Percentiles rank a stretch among this genome's conserved stretches.
These are phyloP conservation scores for Neopelma chrysocephalum DNA, from an alignment of 2,797 vertebrate genomes.

Conservation along the genomic window DNA sequence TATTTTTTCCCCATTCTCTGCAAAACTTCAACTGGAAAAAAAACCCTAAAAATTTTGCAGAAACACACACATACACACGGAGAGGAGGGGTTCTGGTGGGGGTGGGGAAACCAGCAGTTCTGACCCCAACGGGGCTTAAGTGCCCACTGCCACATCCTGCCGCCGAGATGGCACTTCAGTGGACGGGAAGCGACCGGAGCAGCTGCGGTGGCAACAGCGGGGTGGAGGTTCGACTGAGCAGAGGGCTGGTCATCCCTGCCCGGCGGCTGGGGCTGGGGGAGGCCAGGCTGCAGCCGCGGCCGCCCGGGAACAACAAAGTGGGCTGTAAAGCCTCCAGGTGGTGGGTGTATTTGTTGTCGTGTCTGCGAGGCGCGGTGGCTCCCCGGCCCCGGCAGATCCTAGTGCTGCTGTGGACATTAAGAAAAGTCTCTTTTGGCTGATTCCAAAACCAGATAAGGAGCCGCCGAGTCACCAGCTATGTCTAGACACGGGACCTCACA, in stretches of 20 bases:
- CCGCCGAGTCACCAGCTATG: conserved; percentile 82
- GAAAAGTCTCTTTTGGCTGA: conserved; percentile 78
- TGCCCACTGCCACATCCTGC: background rate
- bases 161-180: background rate
- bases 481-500: conserved; percentile 86
- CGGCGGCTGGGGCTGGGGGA: background rate
- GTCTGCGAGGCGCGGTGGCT: conserved; percentile 73
- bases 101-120: background rate
- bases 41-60: background rate
- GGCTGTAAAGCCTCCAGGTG: conserved; percentile 75
- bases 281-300: background rate
- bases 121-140: background rate
- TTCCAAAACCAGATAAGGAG: conserved; percentile 83
- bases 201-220: accelerated
- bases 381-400: conserved; percentile 64
- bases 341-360: conserved; percentile 73
- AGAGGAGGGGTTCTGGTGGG: background rate
- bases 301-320: conserved; percentile 66
- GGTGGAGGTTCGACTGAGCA: background rate
- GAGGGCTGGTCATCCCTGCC: background rate
- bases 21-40: background rate
- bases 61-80: no score
- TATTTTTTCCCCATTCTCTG: background rate
- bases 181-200: no score
- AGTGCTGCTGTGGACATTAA: conserved; percentile 71